Evolutionary conservation across 2,888 invertebrate species (phyloP).

Genomic region (Napeogenes sylphis): DNA sequence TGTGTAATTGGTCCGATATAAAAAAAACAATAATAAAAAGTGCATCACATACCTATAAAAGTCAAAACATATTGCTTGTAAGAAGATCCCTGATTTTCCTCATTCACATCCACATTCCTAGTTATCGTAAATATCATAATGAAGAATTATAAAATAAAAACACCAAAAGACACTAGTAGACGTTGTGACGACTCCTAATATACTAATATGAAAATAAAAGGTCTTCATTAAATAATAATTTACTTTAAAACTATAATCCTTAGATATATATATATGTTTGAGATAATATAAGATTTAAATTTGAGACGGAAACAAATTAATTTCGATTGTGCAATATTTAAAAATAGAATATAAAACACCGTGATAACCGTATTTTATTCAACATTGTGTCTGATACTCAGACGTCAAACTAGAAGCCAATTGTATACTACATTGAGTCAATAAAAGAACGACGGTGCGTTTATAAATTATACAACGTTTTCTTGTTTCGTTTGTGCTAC

Average conservation of each 20-base stretch:
- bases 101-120: conserved; percentile 27
- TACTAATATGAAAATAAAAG: conserved; percentile 5
- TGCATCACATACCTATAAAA: conserved; percentile 44
- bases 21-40: not conserved
- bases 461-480: conserved; percentile 18
- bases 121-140: conserved; percentile 49
- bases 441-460: conserved; percentile 16
- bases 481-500: conserved; percentile 8
- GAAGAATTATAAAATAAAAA: conserved; percentile 17
- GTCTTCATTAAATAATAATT: conserved; percentile 2
- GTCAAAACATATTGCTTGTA: conserved; percentile 45
- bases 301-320: conserved; percentile 11
- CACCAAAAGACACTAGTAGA: conserved; percentile 14
- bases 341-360: conserved; percentile 17
- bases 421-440: conserved; percentile 29
- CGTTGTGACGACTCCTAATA: conserved; percentile 13
- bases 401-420: conserved; percentile 26
- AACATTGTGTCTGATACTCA: conserved; percentile 22
- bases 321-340: conserved; percentile 20
- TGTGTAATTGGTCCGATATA: too few relatives aligned
- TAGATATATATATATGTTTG: conserved; percentile 14
- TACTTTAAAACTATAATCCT: conserved; percentile 4
- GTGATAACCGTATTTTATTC: conserved; percentile 19
- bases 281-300: conserved; percentile 1
- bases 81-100: conserved; percentile 32